Base-by-base conservation (phyloP, 2,113 vertebrate species). In the Cyprinus carpio region DNA sequence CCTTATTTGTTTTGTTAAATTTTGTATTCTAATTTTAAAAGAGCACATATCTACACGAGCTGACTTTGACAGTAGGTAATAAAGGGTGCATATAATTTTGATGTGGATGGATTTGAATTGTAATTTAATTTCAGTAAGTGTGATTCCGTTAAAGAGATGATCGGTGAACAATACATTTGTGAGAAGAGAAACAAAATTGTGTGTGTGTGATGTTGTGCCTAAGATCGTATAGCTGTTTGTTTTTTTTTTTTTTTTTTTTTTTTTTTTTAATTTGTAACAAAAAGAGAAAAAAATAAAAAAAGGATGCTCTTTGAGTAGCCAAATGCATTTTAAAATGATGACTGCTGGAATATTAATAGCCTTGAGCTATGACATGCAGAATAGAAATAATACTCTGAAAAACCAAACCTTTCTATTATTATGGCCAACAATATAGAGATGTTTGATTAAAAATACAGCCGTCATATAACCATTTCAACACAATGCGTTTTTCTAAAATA, bases 41-140 rank as follows among this genome's bases (percentile, higher is more conserved):
- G 96, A 99, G 98, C 98, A 99, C 97, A 99, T 99, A 97, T 97
- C 96, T 96, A 95, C 96, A 96, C 95, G 93, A 96, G 92, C 94
- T 95, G 95, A 96, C 96, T 96, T 95, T 97, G 96, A 96, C 97
- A 96, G 96, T 96, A 97, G 97, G 96, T 97, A 96, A 97, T 96
- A 96, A 98, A 96, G 97, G 96, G n/a, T n/a, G n/a, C n/a, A n/a
- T 98, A 94, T 97, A n/a, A 96, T 98, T 99, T 99, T 99, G 97
- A 98, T 99, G 97, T 99, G 97, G n/a, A 98, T 98, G 93, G n/a
- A 98, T 98, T 98, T 98, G 98, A n/a, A 99, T 97, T 99, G 98
- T 99, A 99, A 99, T 98, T 99, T 99, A 99, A 99, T 99, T 99
- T 97, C 96, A 97, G 96, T 99, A 98, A n/a, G n/a, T n/a, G 97